phyloP scores from a whole-genome alignment of 2,797 vertebrate genomes.

The Diplodus sargus region DNA sequence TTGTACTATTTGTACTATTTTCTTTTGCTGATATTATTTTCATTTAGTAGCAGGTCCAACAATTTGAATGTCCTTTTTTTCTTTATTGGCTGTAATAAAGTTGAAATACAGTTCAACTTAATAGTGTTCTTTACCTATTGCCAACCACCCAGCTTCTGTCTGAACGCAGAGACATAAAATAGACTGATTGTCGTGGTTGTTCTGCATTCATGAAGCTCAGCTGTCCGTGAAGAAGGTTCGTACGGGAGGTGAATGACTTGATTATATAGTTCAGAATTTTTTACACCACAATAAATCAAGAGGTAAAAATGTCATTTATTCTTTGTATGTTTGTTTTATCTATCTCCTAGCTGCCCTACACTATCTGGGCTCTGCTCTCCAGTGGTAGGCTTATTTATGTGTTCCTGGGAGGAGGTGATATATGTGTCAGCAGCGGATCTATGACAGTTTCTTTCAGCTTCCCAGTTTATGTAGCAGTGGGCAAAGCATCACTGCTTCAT shows the following conservation, averaged over 20 bases:
- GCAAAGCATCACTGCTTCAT: conserved; percentile 66
- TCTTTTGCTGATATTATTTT: background rate
- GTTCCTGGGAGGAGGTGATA: conserved; percentile 67
- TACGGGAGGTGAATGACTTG: background rate
- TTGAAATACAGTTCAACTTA: background rate
- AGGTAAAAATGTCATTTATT: conserved; percentile 29
- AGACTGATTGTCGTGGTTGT: background rate
- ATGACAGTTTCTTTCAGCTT: conserved; percentile 71
- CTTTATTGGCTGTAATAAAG: background rate
- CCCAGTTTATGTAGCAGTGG: conserved; percentile 69
- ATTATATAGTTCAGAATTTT: conserved; percentile 17
- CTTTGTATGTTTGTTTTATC: conserved; percentile 55
- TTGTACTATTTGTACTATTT: background rate
- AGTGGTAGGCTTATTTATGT: conserved; percentile 57
- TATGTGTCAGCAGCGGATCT: conserved; percentile 68
- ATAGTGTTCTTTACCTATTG: background rate
- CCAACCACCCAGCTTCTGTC: background rate
- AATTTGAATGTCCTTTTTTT: background rate
- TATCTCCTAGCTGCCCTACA: conserved; percentile 43
- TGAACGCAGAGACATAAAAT: background rate
- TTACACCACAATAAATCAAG: conserved; percentile 28
- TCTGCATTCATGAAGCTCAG: conserved; percentile 13
- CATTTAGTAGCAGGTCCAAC: background rate
- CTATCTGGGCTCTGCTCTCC: conserved; percentile 44
- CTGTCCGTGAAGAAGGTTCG: conserved; percentile 1